Conservation (phyloP, 2,888 invertebrate species). For the Leucoptera coffeella region DNA sequence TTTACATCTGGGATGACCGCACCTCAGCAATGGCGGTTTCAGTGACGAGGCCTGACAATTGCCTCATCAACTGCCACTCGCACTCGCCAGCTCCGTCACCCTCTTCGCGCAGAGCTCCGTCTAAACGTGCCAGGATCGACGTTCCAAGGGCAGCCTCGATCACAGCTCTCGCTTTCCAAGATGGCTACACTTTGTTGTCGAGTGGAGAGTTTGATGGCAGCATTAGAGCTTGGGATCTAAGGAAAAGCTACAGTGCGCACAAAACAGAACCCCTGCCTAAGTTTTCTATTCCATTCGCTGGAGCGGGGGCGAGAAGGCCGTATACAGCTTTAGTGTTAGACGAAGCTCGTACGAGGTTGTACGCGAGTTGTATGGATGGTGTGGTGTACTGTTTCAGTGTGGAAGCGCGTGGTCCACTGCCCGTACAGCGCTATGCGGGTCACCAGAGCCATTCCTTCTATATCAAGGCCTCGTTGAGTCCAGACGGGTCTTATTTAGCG, state of each 20-base stretch:
- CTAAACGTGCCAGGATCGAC: conserved; percentile 36
- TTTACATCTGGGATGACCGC: conserved; percentile 76
- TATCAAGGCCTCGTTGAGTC: conserved; percentile 75
- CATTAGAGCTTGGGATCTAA: conserved; percentile 83
- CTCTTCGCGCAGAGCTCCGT: conserved; percentile 44
- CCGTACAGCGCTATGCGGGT: conserved; percentile 62
- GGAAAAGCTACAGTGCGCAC: conserved; percentile 69
- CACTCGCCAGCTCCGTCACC: conserved; percentile 41
- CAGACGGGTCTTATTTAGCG: conserved; percentile 72
- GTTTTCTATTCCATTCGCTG: conserved; percentile 66
- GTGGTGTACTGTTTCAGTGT: conserved; percentile 82
- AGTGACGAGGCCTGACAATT: conserved; percentile 62
- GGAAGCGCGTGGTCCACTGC: conserved; percentile 59
- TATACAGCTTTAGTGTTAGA: conserved; percentile 76
- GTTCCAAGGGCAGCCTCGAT: conserved; percentile 64
- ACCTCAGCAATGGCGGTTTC: conserved; percentile 29
- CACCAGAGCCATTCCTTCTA: conserved; percentile 78
- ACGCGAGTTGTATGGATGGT: conserved; percentile 84
- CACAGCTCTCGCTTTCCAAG: conserved; percentile 67
- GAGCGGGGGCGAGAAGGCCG: conserved; percentile 61
- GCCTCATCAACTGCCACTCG: conserved; percentile 62
- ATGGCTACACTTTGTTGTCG: conserved; percentile 71
- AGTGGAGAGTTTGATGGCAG: conserved; percentile 83
- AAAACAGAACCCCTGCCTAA: conserved; percentile 67
- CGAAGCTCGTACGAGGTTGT: conserved; percentile 60